Evolutionary conservation across 2,113 vertebrate genomes (phyloP).

Genomic region (Zosterops lateralis): DNA sequence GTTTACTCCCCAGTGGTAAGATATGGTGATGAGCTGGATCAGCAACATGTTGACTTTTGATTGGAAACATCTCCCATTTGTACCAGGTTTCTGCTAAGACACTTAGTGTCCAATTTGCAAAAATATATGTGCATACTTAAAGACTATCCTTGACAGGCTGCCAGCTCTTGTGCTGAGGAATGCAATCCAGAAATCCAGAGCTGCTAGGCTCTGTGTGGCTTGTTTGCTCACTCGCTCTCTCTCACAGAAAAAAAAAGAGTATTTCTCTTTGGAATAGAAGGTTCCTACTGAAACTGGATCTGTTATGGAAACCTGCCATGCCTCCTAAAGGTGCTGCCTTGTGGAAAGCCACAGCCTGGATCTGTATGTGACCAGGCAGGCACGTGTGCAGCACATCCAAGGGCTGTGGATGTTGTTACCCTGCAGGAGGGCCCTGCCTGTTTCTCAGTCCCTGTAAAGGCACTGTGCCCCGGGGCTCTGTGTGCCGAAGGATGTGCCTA

Average conservation of each 20-base stretch:
- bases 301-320: not conserved
- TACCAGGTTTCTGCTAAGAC: not conserved
- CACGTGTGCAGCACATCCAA: not conserved
- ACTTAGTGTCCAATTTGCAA: not conserved
- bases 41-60: not conserved
- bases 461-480: not conserved
- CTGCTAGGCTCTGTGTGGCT: not conserved
- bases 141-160: not conserved
- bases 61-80: not conserved
- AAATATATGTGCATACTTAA: not conserved
- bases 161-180: not conserved
- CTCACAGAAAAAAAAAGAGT: fast-evolving
- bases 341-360: not conserved
- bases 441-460: not conserved
- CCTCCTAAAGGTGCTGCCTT: not conserved
- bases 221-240: not conserved
- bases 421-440: not conserved
- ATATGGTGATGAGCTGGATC: not conserved
- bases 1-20: not conserved
- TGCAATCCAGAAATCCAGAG: not conserved
- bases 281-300: not conserved
- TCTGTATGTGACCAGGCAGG: not conserved
- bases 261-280: not conserved
- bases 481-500: not conserved
- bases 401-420: not conserved